A percentile compares a stretch with the other conserved stretches of the same genome.
phyloP scores from a whole-genome alignment of 1,140 invertebrate genomes.

The Drosophila rhopaloa region DNA sequence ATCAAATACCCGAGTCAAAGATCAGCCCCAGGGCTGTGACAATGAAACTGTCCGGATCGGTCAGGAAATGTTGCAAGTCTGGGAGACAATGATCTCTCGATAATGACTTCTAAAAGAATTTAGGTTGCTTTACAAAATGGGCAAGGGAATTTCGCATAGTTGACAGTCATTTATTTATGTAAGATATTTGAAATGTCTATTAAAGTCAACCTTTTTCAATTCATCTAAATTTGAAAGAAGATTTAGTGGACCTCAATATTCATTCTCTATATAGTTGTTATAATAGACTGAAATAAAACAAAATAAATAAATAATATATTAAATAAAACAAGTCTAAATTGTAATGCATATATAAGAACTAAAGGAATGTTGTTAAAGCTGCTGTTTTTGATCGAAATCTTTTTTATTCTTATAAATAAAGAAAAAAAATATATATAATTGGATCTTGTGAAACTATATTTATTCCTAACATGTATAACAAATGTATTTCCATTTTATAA shows the following conservation, averaged over 20 bases:
- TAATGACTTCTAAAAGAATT: constrained; percentile 12
- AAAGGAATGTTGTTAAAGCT: no score
- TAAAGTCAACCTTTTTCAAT: background rate
- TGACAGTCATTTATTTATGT: constrained; percentile 5
- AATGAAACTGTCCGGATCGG: constrained; percentile 17
- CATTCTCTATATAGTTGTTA: no score
- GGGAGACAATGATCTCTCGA: background rate
- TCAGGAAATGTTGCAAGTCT: background rate
- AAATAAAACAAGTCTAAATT: no score
- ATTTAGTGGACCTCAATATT: no score
- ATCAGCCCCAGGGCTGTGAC: constrained; percentile 40
- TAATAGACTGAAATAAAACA: no score
- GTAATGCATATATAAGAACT: no score
- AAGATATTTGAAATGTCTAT: background rate
- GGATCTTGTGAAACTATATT: no score
- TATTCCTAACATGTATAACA: no score
- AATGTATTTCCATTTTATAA: background rate
- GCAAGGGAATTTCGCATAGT: constrained; percentile 6
- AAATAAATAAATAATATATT: no score
- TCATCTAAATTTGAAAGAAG: background rate
- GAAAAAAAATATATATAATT: no score
- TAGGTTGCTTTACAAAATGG: constrained; percentile 7
- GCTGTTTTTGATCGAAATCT: no score
- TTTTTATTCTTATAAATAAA: no score
- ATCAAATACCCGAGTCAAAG: constrained; percentile 36